phyloP scores from a whole-genome alignment of 2,797 vertebrate genomes.

The Diglossa cyanea region DNA sequence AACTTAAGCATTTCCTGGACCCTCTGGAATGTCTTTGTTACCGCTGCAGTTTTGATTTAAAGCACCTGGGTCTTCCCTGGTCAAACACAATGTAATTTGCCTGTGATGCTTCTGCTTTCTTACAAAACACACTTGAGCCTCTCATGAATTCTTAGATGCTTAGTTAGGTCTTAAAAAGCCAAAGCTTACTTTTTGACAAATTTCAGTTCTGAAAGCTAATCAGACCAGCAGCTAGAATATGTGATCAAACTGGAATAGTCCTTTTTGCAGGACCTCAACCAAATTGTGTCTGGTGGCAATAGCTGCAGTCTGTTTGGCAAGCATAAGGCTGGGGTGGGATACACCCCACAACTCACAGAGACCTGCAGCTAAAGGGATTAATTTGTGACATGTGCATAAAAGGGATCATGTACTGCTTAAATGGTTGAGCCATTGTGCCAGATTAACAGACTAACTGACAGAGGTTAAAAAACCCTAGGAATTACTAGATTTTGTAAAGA shows the following conservation, averaged over 20 bases:
- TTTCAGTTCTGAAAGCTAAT: background rate
- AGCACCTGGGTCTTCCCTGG: slow-evolving; percentile 16
- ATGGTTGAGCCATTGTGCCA: no score
- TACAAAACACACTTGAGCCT: background rate
- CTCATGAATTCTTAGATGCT: background rate
- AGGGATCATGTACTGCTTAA: background rate
- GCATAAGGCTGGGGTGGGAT: background rate
- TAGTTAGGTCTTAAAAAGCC: background rate
- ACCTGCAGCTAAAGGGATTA: background rate
- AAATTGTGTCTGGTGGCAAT: background rate
- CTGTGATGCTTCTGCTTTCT: background rate
- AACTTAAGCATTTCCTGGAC: slow-evolving; percentile 23
- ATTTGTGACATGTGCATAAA: background rate
- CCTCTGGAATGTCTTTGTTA: background rate
- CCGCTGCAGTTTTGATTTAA: slow-evolving; percentile 37
- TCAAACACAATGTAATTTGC: background rate
- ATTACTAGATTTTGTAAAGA: background rate
- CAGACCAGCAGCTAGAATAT: background rate
- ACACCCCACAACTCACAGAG: background rate
- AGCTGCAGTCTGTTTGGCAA: background rate
- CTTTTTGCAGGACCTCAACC: background rate
- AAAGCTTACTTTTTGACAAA: background rate
- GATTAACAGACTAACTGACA: background rate
- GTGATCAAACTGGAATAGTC: background rate
- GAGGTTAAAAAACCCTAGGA: background rate